Base-by-base conservation (phyloP, 2,797 vertebrate genomes). In the Sebastes diploproa region DNA sequence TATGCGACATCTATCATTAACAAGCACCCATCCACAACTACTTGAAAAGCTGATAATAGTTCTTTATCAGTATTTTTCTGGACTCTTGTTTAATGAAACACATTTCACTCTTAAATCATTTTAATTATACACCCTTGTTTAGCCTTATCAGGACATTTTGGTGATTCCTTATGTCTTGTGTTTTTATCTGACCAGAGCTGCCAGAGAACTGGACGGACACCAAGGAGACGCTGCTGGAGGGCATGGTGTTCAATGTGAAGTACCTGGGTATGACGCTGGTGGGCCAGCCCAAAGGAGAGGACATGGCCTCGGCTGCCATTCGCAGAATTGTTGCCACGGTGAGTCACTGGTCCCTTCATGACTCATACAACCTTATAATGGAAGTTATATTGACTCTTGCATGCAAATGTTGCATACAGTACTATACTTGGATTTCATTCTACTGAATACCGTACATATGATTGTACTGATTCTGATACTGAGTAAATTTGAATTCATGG, bases 201-300 rank as follows among this genome's bases (percentile, higher is more conserved):
- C 95, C 97, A 0, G 97, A 98, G 92, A 97, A 95, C 93, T 98
- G 97, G 97, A 95, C 96, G 0, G 97, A 98, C 85, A 97, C 97
- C 71, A 97, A 97, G 85, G 97, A 98, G 90, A 97, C 97, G 0
- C 94, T 98, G 58, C 92, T 97, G 81, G 97, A 98, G 78, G 97
- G 97, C 36, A 97, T 97, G 96, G 95, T 95, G 82, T 98, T 98
- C 85, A 96, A 96, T 0, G 94, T 98, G 20, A 98, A 98, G 82
- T 98, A 97, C 84, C 91, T 98, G 79, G 97, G 97, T n/a, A 98
- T 98, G 97, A 98, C 97, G 0, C 91, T 98, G 87, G 97, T 98
- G 61, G 97, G 96, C 42, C 96, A 97, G 79, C 97, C 97, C 59
- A 97, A 97, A 94, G 97, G 97, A 85, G 97, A 98, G 85, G 97